phyloP scores from a whole-genome alignment of 2,888 invertebrate genomes.

The Tipula confusa region DNA sequence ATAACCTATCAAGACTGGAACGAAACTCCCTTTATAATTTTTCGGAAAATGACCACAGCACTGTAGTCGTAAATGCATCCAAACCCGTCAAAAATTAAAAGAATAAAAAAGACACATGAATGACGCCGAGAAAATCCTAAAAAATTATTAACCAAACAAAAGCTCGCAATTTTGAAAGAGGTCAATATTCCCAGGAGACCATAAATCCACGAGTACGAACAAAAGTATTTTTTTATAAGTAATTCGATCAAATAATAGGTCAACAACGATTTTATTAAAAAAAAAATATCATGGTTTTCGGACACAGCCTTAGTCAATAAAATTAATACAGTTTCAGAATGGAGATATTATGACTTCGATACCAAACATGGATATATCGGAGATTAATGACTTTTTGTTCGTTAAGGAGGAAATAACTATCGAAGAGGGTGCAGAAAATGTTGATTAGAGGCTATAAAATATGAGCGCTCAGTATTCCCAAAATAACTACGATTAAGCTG shows the following conservation, averaged over 20 bases:
- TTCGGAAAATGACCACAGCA: background rate
- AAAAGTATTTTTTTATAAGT: no score
- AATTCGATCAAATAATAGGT: no score
- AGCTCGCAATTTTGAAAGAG: background rate
- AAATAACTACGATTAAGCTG: no score
- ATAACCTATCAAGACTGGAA: constrained; percentile 39
- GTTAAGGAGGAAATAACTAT: background rate
- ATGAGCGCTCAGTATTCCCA: no score
- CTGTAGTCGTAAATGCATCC: background rate
- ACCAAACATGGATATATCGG: background rate
- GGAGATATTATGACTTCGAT: no score
- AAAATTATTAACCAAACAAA: background rate
- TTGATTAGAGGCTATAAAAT: no score
- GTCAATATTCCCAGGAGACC: background rate
- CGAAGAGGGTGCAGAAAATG: background rate
- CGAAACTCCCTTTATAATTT: background rate
- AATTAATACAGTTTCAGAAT: no score
- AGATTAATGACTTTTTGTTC: background rate
- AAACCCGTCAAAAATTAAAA: background rate
- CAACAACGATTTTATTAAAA: background rate
- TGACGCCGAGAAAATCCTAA: background rate
- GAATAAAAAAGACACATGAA: background rate
- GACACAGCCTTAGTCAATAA: no score
- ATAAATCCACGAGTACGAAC: background rate
- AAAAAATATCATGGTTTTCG: no score